Base-by-base conservation (phyloP, 2,113 vertebrate genomes). In the Hymenochirus boettgeri region DNA sequence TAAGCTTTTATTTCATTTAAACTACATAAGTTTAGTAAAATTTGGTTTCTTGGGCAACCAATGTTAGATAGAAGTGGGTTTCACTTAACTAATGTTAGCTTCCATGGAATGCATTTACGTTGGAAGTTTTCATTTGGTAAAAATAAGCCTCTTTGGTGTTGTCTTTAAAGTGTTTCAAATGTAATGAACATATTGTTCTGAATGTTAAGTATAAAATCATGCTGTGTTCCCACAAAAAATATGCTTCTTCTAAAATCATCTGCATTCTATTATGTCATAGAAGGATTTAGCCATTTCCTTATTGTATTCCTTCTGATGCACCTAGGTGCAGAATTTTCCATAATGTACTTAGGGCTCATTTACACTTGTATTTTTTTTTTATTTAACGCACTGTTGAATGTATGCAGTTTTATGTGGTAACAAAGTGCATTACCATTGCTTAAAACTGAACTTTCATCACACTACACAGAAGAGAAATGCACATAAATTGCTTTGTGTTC, bases 131-230 rank as follows among this genome's bases (percentile, higher is more conserved):
- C 51, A 11, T 15, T 53, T 26, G 7, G 51, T n/a, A 53, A 53
- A 25, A 51, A 24, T 13, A 35, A 35, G 21, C 9, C 33, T 35
- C 33, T 35, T 35, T 35, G 15, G 33, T 11, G 33, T 13, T 21
- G 26, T 13, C 24, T n/a, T 26, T 15, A 26, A 57, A 57, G 55
- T 21, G 18, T 39, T 57, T 57, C 21, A 37, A 12, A 37, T 57
- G 31, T 39, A 57, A 37, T 57, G 55, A 57, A 57, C 55, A 57
- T 19, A 23, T 37, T 57, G 55, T 57, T 57, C 55, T 24, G 15
- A 35, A 22, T 39, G 31, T 57, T 37, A 57, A 39, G 31, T 39
- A 57, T 22, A 35, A 57, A 57, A 57, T 57, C 21, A 29, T 27
- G 21, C 15, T 57, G 27, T 57, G 54, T 37, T 22, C 29, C 18